Conservation (phyloP, 37 sponge, comb jelly and placozoan species). For the Beroe forskalii region DNA sequence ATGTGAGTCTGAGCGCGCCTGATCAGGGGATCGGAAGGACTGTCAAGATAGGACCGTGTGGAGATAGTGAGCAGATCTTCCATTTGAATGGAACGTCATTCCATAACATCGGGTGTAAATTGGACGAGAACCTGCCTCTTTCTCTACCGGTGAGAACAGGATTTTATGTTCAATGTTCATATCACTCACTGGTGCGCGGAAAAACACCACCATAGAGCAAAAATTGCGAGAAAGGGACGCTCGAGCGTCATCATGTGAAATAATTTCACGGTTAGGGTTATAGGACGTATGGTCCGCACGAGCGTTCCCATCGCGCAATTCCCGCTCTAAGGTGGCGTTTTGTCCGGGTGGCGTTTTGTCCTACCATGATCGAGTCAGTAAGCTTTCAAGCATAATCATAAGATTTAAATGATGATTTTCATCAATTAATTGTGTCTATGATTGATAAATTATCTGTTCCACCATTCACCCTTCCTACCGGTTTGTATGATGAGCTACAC, state of each 20-base stretch:
- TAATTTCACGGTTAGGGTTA: neutral
- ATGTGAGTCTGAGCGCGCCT: conserved; percentile 4
- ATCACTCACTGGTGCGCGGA: too few relatives aligned
- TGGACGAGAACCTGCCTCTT: conserved; percentile 11
- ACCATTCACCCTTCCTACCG: neutral
- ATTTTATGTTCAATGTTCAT: too few relatives aligned
- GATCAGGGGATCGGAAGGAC: conserved; percentile 13
- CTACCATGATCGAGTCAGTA: too few relatives aligned
- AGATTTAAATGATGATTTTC: too few relatives aligned
- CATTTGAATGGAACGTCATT: neutral
- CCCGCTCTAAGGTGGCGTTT: too few relatives aligned
- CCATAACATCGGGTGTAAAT: conserved; percentile 63
- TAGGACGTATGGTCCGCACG: too few relatives aligned
- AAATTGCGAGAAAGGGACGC: neutral
- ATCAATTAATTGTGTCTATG: neutral
- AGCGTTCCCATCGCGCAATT: too few relatives aligned
- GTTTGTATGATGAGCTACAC: neutral
- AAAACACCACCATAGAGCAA: too few relatives aligned
- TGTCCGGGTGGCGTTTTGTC: too few relatives aligned
- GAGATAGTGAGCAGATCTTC: neutral
- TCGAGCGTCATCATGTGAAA: neutral
- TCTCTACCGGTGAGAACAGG: conserved; percentile 14
- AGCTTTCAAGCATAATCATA: too few relatives aligned
- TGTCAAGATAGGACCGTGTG: neutral
- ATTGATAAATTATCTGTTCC: neutral